Conservation (phyloP, 2,113 vertebrate species). For the Alligator sinensis region DNA sequence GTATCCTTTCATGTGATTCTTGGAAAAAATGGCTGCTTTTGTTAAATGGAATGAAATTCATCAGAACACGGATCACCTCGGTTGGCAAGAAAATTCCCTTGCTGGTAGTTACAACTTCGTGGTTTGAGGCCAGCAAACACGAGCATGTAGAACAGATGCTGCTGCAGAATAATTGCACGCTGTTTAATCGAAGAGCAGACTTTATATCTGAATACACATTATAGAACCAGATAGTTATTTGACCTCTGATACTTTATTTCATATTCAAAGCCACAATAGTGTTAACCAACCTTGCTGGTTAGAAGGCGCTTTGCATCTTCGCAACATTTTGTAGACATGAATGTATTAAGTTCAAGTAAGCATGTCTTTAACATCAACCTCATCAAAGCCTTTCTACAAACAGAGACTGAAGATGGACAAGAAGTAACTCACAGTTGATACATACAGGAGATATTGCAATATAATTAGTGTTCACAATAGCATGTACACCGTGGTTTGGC, state of each 20-base stretch:
- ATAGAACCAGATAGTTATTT: background rate
- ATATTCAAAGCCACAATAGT: conserved; percentile 15
- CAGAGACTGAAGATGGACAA: conserved; percentile 61
- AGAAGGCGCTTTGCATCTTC: conserved; percentile 43
- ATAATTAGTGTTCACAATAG: background rate
- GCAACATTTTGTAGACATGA: conserved; percentile 58
- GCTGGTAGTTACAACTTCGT: background rate
- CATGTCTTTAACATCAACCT: conserved; percentile 35
- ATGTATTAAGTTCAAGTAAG: conserved; percentile 67
- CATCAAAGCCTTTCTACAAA: conserved; percentile 24
- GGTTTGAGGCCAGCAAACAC: background rate
- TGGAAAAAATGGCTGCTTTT: conserved; percentile 15
- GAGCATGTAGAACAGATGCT: background rate
- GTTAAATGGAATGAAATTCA: conserved; percentile 7
- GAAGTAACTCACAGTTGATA: conserved; percentile 16
- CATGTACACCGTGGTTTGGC: background rate
- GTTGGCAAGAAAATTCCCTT: background rate
- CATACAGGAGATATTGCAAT: background rate
- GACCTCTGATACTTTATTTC: conserved; percentile 3
- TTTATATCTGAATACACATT: background rate
- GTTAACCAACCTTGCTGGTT: conserved; percentile 57
- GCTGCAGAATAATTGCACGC: background rate
- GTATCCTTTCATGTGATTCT: conserved; percentile 1
- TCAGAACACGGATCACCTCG: background rate
- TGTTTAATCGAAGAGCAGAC: background rate